Conservation (phyloP, 2,113 vertebrate genomes). For the Plecotus auritus region DNA sequence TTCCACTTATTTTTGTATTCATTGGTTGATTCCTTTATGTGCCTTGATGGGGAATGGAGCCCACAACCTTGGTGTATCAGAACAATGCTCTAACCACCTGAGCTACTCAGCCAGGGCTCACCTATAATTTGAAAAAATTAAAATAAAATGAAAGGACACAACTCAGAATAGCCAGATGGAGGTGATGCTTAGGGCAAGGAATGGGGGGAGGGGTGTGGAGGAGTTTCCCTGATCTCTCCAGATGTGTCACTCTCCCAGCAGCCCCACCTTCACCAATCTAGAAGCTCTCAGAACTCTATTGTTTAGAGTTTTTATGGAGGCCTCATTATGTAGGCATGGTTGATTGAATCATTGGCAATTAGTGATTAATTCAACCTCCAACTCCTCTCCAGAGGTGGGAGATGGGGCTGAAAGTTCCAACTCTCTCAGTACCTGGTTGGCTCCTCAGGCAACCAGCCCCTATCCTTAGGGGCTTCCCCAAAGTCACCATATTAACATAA, state of each 20-base stretch:
- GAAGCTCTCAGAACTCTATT: background rate
- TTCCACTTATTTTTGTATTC: background rate
- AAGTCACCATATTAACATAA: background rate
- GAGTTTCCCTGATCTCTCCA: background rate
- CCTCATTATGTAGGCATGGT: background rate
- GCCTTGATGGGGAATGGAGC: background rate
- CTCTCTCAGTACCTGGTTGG: background rate
- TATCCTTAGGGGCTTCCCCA: background rate
- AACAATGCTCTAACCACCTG: background rate
- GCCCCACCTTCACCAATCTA: background rate
- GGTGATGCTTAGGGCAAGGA: background rate
- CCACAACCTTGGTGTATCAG: background rate
- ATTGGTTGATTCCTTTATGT: background rate
- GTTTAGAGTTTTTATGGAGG: background rate
- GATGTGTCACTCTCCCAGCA: background rate
- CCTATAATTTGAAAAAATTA: background rate
- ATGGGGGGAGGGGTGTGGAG: background rate
- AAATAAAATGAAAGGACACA: background rate
- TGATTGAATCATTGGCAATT: background rate
- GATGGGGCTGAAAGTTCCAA: background rate
- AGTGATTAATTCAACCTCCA: background rate
- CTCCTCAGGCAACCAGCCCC: background rate
- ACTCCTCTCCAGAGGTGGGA: background rate
- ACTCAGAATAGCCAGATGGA: background rate
- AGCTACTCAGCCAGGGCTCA: background rate